Base-by-base conservation (phyloP, 2,888 invertebrate species). In the Erebia palarica region DNA sequence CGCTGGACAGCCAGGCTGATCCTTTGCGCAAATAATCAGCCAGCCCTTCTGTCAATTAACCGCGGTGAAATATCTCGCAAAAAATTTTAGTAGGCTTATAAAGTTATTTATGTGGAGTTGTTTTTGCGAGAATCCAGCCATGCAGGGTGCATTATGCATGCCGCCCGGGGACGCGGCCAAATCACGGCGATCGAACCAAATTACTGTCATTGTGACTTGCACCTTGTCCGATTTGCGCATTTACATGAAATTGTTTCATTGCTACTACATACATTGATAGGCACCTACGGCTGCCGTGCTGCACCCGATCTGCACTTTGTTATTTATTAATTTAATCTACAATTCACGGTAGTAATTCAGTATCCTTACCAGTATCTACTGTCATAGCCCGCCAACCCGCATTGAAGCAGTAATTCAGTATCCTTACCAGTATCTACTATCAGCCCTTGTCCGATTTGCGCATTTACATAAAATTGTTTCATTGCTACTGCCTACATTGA, bases 191-290 rank as follows among this genome's bases (percentile, higher is more conserved):
- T 79, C 77, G 78, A 73, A 75, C 36, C 76, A 80, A 83, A 82
- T 81, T 68, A 79, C 78, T 65, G 78, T 75, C 80, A 83, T 82
- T 83, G 81, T 78, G 66, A 74, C 76, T n/a, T 77, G 78, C 80
- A 79, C 78, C 81, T 79, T 78, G 70, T 65, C 72, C 59, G 36
- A 60, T 67, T 67, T 66, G 64, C 70, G 68, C 73, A 79, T 80
- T 80, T 78, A 77, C 80, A 78, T 78, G 70, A 77, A 78, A 78
- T 79, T 77, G 80, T 71, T 72, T 74, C 70, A 55, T 49, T 61
- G 57, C 61, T 51, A 72, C 42, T 69, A 73, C 64, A 55, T n/a
- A n/a, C n/a, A n/a, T n/a, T n/a, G 47, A 27, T 18, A 5, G 7
- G 67, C 63, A 65, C 14, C 10, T 55, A 42, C 47, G 16, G 16